These are phyloP conservation scores for Pteromalus puparum DNA, from an alignment of 1,140 invertebrate genomes.

Conservation along the genomic window DNA sequence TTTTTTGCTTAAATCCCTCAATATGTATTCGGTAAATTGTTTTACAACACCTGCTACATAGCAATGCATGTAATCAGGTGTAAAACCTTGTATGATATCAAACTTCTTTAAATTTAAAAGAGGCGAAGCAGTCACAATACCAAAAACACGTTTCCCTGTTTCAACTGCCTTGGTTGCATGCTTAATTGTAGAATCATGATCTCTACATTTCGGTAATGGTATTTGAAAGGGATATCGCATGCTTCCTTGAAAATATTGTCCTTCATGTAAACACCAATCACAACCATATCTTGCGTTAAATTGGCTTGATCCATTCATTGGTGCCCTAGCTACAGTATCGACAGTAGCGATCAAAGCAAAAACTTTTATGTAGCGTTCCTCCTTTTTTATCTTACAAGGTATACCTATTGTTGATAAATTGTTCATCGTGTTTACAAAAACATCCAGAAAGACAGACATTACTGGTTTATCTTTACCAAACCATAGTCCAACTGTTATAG, in stretches of 20 bases:
- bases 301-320: neutral
- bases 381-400: neutral
- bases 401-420: conserved; percentile 11
- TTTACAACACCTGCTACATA: conserved; percentile 35
- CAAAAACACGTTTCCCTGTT: neutral
- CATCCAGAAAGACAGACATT: neutral
- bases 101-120: conserved; percentile 27
- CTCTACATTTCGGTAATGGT: neutral
- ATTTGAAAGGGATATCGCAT: neutral
- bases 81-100: conserved; percentile 19
- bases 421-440: neutral
- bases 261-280: conserved; percentile 16
- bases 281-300: conserved; percentile 13
- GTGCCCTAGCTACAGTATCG: neutral
- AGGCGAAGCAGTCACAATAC: neutral
- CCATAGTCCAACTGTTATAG: neutral
- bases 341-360: neutral
- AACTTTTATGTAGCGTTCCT: neutral
- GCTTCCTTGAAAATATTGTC: neutral
- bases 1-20: conserved; percentile 4
- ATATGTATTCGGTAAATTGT: conserved; percentile 19
- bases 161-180: neutral
- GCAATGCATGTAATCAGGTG: conserved; percentile 41
- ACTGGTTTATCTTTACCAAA: neutral
- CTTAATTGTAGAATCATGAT: neutral